Evolutionary conservation across 2,888 invertebrate genomes (phyloP), one percentile per base, ranked within the genome.

Genomic region (Peribatodes rhomboidaria): DNA sequence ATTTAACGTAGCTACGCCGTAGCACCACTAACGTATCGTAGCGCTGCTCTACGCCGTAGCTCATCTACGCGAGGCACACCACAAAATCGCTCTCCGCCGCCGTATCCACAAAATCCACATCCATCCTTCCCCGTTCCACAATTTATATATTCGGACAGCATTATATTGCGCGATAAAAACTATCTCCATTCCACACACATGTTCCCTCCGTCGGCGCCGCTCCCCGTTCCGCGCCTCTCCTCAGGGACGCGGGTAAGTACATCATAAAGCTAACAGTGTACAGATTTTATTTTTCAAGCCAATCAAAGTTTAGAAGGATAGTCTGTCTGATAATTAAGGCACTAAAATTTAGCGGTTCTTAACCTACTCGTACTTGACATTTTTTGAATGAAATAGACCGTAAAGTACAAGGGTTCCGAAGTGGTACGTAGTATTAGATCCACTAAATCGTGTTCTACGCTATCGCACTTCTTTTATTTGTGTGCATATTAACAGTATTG

Each of bases 121-220:
- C 18, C 11, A 3, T 11, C 20, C 20, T 18, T 20, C 4, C 18
- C 11, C 14, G 31, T 10, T n/a, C 16, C 7, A 16, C 16, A 33
- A 27, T 27, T 27, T 47, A 49, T 49, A 49, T 49, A 49, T 49
- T 33, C 56, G 33, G 71, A 60, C 61, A 58, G 33, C 61, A 69
- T 71, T 66, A 71, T 63, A 67, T 69, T 46, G 39, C 37, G 20
- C 61, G 61, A 67, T 71, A 71, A 71, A 71, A 71, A 71, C 71
- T 71, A 71, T 64, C 65, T 71, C 65, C 63, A 61, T 66, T 65
- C 31, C 22, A 39, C 65, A 60, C 69, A 69, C 60, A 69, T 67
- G 69, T 56, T 60, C 41, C 27, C 37, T 4, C 59, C 50, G 4
- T n/a, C 18, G 11, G 0, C n/a, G 41, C 35, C 22, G 53, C 1